Percentiles rank a stretch among this genome's conserved stretches.
Conservation (phyloP, 1,140 invertebrate species). For the Teleopsis dalmanni region DNA sequence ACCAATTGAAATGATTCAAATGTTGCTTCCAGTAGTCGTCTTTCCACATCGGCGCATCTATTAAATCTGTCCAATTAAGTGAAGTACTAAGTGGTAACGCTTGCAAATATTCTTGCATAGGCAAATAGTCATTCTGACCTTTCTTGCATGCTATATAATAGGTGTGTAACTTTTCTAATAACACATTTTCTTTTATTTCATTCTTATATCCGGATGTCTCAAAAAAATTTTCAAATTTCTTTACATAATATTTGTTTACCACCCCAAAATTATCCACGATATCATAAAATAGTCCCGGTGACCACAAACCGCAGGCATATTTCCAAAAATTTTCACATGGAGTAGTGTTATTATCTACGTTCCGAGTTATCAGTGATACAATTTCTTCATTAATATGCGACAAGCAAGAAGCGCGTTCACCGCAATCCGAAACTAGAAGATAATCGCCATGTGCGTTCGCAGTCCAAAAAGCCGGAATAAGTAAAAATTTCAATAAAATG, state of each 20-base stretch:
- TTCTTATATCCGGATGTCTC: not conserved
- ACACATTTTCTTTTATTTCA: not conserved
- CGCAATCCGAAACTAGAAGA: not conserved
- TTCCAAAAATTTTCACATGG: conserved; percentile 10
- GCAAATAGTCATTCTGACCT: not conserved
- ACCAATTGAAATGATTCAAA: conserved; percentile 13
- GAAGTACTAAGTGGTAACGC: not conserved
- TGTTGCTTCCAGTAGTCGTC: not conserved
- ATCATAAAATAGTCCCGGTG: not conserved
- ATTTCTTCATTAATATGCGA: not conserved
- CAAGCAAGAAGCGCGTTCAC: not conserved
- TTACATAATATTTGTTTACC: not conserved
- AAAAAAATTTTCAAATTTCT: not conserved
- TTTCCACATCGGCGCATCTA: too few relatives aligned
- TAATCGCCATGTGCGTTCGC: conserved; percentile 1
- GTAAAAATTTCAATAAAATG: too few relatives aligned
- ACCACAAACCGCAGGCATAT: conserved; percentile 6
- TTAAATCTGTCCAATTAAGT: not conserved
- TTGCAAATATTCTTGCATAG: conserved; percentile 1
- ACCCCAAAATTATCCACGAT: conserved; percentile 5
- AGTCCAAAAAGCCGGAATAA: too few relatives aligned
- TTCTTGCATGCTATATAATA: not conserved
- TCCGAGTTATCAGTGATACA: not conserved
- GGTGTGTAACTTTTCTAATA: not conserved
- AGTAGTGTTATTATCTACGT: not conserved